Percentiles rank a stretch among this genome's conserved stretches.
Conservation (phyloP, 2,113 vertebrate genomes). For the Sinocyclocheilus anshuiensis region DNA sequence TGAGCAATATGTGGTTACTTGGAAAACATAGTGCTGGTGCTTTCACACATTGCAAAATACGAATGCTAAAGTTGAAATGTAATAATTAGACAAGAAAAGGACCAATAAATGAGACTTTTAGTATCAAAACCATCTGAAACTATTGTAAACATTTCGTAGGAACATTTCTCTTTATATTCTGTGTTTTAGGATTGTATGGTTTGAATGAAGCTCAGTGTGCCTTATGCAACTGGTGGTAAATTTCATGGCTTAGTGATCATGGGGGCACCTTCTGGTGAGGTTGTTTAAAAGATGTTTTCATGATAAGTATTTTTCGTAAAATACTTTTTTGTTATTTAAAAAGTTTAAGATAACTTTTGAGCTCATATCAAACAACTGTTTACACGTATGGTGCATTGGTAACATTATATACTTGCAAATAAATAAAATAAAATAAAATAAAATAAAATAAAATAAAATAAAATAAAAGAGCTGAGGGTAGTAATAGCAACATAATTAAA, state of each 20-base stretch:
- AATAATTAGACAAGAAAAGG: neutral
- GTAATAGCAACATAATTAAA: neutral
- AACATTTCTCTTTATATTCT: neutral
- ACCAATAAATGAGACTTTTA: neutral
- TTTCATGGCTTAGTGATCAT: neutral
- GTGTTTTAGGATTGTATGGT: neutral
- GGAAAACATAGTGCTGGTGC: neutral
- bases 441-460: neutral
- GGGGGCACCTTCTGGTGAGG: neutral
- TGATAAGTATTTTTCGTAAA: neutral
- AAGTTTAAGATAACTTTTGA: neutral
- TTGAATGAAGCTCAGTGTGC: neutral
- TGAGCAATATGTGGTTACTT: neutral
- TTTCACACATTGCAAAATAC: neutral
- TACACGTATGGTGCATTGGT: neutral
- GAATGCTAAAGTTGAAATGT: neutral
- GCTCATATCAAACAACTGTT: constrained; percentile 15
- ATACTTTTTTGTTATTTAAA: neutral
- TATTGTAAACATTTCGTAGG: neutral
- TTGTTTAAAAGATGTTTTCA: neutral
- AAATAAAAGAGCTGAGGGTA: neutral
- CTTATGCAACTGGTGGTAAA: neutral
- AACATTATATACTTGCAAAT: neutral
- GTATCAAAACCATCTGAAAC: neutral
- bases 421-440: neutral